Evolutionary conservation across 2,797 vertebrate species (phyloP).

Genomic region (Cryptoblepharus egeriae): DNA sequence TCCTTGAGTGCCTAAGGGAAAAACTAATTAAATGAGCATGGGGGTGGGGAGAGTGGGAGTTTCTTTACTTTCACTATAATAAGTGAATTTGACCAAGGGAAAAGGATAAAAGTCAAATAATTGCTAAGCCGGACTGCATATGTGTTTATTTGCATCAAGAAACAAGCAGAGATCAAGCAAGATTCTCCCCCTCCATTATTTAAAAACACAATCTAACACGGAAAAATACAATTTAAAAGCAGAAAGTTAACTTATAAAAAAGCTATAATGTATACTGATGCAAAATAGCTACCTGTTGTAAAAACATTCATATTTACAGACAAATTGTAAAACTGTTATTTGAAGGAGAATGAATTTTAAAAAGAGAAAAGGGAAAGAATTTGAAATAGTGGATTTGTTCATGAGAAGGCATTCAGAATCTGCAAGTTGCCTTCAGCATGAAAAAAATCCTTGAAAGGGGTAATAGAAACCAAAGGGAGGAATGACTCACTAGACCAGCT

Average conservation of each 20-base stretch:
- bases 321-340: not conserved
- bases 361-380: not conserved
- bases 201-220: slow-evolving; percentile 11
- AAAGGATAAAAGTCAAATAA: slow-evolving; percentile 45
- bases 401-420: too few relatives aligned
- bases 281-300: not conserved
- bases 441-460: too few relatives aligned
- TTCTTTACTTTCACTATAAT: slow-evolving; percentile 30
- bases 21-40: slow-evolving; percentile 7
- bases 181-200: slow-evolving; percentile 23
- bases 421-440: too few relatives aligned
- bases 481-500: not conserved
- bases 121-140: slow-evolving; percentile 36
- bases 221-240: not conserved
- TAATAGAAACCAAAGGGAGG: too few relatives aligned
- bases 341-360: not conserved
- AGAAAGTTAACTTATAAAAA: slow-evolving; percentile 4
- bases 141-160: slow-evolving; percentile 39
- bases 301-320: not conserved
- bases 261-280: not conserved
- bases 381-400: not conserved
- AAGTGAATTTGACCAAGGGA: slow-evolving; percentile 50
- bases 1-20: not conserved
- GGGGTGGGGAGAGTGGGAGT: not conserved
- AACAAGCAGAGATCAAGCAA: slow-evolving; percentile 29